Evolutionary conservation across 2,113 vertebrate genomes (phyloP).

Genomic region (Choloepus hoffmanni): DNA sequence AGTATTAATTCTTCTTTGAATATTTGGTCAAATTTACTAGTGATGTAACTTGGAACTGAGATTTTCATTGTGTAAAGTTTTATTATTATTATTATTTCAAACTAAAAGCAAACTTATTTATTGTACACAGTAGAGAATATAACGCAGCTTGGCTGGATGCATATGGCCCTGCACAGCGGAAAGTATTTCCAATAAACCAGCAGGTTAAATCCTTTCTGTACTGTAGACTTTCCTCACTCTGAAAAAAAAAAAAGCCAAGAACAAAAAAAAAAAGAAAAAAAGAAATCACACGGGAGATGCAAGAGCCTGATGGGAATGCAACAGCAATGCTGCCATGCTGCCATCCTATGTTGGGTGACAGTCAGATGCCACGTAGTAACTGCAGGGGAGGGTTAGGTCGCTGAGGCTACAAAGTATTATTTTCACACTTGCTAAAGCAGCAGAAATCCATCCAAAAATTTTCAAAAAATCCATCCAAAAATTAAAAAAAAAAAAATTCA

Average conservation of each 20-base stretch:
- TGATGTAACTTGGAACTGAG: background rate
- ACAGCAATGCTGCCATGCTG: background rate
- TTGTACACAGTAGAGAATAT: slow-evolving; percentile 98
- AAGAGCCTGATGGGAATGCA: slow-evolving; percentile 74
- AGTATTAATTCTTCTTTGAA: background rate
- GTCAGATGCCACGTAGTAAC: slow-evolving; percentile 8
- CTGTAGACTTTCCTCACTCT: slow-evolving; percentile 82
- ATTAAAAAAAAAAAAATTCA: background rate
- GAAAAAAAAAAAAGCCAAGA: slow-evolving; percentile 78
- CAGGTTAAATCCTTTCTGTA: slow-evolving; percentile 87
- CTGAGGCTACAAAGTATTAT: slow-evolving; percentile 74
- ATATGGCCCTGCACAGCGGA: slow-evolving; percentile 87
- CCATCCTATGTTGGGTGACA: background rate
- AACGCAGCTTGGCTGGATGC: slow-evolving; percentile 94
- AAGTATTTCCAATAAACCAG: slow-evolving; percentile 84
- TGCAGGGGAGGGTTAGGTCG: slow-evolving; percentile 60
- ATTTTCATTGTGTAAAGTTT: background rate
- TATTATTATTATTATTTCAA: slow-evolving; percentile 51
- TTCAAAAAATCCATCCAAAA: too few species aligned
- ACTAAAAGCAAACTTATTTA: slow-evolving; percentile 93
- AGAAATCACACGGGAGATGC: slow-evolving; percentile 58
- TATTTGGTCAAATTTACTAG: background rate
- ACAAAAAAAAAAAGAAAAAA: background rate
- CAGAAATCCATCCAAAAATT: slow-evolving; percentile 54
- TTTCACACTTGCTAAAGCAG: slow-evolving; percentile 80